Base-by-base conservation (phyloP, 2,888 invertebrate species). In the Mimas tiliae region DNA sequence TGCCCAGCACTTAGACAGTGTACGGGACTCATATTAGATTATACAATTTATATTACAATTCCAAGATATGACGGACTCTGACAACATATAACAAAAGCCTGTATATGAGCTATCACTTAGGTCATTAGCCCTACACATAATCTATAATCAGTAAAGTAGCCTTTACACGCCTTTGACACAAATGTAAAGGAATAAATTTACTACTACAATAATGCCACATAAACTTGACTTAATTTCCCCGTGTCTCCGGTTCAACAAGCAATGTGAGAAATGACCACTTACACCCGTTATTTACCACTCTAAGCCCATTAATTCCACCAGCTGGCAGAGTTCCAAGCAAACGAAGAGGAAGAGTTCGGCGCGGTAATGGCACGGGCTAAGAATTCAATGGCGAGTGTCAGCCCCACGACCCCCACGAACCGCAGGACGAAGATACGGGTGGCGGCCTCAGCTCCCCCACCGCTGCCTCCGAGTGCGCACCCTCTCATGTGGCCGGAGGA, bases 251-350 rank as follows among this genome's bases (percentile, higher is more conserved):
- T 19, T 58, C 19, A 58, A 42, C 58, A 38, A 16, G 11, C 8
- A 16, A 38, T 6, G 58, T 42, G 58, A 42, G 42, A 64, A 50
- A 52, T 52, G 16, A 53, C 21, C 64, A 21, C 42, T 16, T 12
- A 34, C 47, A 19, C 19, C 42, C 42, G 34, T 58, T 63, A 63
- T 63, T 63, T 48, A 47, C 63, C 45, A 65, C 6, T 65, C 33
- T 33, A 53, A 65, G 11, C n/a, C 48, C 34, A 47, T 64, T 47
- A 53, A 66, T 70, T 47, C 52, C 38, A 14, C 1, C 70, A 92
- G 91, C 71, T 91, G n/a, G 91, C 91, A 14, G 91, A 91, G 71
- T 92, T 91, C 66, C 92, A 92, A 88, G 90, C 88, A 0, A 82
- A 91, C n/a, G 92, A 92, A 71, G 91, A 91, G 69, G 82, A 84